Evolutionary conservation across 2,888 invertebrate species (phyloP).

Genomic region (Lithophane ornitopus): DNA sequence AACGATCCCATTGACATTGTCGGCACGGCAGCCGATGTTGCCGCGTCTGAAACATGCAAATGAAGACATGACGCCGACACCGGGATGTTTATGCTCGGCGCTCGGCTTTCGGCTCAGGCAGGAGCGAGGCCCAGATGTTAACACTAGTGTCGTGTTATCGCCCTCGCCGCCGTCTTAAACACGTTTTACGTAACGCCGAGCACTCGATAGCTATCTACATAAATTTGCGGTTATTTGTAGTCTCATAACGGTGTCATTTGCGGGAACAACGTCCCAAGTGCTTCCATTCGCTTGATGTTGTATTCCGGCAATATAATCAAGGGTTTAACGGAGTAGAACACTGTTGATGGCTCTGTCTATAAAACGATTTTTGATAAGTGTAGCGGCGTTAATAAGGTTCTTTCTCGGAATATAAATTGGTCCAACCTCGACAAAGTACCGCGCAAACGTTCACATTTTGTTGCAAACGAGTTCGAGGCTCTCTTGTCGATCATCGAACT

Average conservation of each 20-base stretch:
- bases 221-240: constrained; percentile 88
- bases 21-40: constrained; percentile 76
- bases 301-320: constrained; percentile 80
- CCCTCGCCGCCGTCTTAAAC: constrained; percentile 82
- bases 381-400: constrained; percentile 65
- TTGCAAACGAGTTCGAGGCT: constrained; percentile 57
- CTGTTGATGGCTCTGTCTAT: constrained; percentile 74
- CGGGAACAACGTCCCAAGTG: constrained; percentile 79
- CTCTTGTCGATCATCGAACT: constrained; percentile 50
- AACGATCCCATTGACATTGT: constrained; percentile 81
- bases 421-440: constrained; percentile 56
- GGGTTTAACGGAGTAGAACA: constrained; percentile 74
- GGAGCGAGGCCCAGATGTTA: constrained; percentile 81
- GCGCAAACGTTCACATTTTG: constrained; percentile 43
- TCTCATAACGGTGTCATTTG: constrained; percentile 86
- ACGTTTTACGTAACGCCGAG: constrained; percentile 84
- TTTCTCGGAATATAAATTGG: constrained; percentile 63
- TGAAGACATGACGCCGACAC: constrained; percentile 85
- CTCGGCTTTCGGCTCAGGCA: constrained; percentile 58
- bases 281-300: constrained; percentile 78
- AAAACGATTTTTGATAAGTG: constrained; percentile 71
- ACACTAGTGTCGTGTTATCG: constrained; percentile 83
- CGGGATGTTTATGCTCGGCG: constrained; percentile 81
- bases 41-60: constrained; percentile 84
- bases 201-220: constrained; percentile 87